Conservation (phyloP, 2,797 vertebrate species). For the Lithobates pipiens region DNA sequence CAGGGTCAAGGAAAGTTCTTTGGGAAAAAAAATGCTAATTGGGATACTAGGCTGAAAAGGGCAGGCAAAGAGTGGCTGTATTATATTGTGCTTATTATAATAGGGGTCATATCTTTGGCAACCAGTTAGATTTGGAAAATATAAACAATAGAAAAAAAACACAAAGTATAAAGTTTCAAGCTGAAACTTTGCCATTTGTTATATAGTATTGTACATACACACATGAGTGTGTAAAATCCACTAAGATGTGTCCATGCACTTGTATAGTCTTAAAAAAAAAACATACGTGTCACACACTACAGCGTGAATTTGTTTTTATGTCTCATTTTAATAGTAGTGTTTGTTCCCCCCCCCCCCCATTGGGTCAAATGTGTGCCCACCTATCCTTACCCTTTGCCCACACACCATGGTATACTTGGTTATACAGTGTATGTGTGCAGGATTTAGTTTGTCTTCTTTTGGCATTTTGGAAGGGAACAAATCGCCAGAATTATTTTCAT, state of each 20-base stretch:
- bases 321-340: constrained; percentile 40
- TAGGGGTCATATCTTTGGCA: constrained; percentile 45
- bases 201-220: constrained; percentile 47
- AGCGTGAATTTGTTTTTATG: constrained; percentile 51
- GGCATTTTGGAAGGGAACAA: constrained; percentile 7
- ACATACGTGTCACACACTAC: constrained; percentile 21
- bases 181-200: constrained; percentile 41
- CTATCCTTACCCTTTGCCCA: constrained; percentile 25
- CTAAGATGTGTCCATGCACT: constrained; percentile 49
- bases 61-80: constrained; percentile 32
- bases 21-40: constrained; percentile 58
- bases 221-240: constrained; percentile 31
- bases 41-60: constrained; percentile 29
- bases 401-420: constrained; percentile 46
- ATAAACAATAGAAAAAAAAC: constrained; percentile 25
- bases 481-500: constrained; percentile 58
- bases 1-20: constrained; percentile 49
- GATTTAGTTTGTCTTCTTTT: constrained; percentile 32
- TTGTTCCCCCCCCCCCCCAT: constrained; percentile 1
- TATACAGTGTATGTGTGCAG: constrained; percentile 55
- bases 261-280: constrained; percentile 56
- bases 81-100: constrained; percentile 55
- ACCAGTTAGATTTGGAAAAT: constrained; percentile 35
- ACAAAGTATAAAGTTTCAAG: constrained; percentile 27
- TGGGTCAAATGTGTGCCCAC: constrained; percentile 11